phyloP scores from a whole-genome alignment of 1,140 invertebrate genomes.

The Bombus terrestris region DNA sequence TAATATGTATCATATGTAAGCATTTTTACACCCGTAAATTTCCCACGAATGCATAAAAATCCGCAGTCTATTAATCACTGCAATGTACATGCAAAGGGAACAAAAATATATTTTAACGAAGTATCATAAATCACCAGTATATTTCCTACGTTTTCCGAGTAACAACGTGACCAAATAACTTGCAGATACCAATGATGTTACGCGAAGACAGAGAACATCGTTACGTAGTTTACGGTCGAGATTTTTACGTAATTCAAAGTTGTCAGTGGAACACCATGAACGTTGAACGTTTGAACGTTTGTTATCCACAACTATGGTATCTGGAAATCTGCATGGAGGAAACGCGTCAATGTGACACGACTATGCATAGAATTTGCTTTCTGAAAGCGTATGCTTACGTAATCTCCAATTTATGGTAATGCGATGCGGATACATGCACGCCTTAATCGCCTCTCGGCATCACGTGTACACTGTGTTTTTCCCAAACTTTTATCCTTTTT shows the following conservation, averaged over 20 bases:
- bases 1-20: too few relatives aligned
- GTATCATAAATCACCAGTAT: too few relatives aligned
- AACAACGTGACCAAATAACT: background rate
- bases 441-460: constrained; percentile 7
- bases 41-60: background rate
- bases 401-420: constrained; percentile 58
- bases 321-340: constrained; percentile 6
- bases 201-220: background rate
- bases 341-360: constrained; percentile 3
- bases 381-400: constrained; percentile 45
- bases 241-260: background rate
- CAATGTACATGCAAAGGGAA: too few relatives aligned
- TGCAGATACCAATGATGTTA: background rate
- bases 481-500: background rate
- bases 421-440: constrained; percentile 12
- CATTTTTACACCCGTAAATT: background rate
- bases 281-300: background rate
- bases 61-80: too few relatives aligned
- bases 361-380: constrained; percentile 53
- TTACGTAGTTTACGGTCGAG: background rate
- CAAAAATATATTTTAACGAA: too few relatives aligned
- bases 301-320: background rate
- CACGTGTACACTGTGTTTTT: too few relatives aligned
- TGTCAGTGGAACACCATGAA: background rate
- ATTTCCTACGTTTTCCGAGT: too few relatives aligned